Percentiles rank a stretch among this genome's conserved stretches.
Evolutionary conservation across 2,113 vertebrate genomes (phyloP).

Genomic region (Pampusana beccarii): DNA sequence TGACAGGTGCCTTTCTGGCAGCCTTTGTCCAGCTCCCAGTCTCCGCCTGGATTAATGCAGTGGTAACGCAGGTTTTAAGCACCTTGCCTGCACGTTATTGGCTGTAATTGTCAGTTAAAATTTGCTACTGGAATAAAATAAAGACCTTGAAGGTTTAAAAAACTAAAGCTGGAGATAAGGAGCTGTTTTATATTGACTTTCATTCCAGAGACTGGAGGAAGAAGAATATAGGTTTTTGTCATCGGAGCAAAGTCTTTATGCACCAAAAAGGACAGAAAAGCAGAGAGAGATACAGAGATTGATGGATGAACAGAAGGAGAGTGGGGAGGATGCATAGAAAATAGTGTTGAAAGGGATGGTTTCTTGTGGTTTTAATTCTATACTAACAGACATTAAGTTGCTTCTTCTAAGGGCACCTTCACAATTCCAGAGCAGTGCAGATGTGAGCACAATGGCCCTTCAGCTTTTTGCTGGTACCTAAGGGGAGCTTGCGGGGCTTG

Average conservation of each 20-base stretch:
- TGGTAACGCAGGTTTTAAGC: neutral
- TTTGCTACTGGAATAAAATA: constrained; percentile 34
- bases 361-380: neutral
- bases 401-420: neutral
- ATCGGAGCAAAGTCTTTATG: constrained; percentile 4
- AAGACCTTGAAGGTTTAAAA: constrained; percentile 24
- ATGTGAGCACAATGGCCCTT: neutral
- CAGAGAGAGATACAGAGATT: neutral
- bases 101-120: constrained; percentile 1
- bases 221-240: neutral
- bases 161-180: neutral
- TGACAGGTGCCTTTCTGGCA: neutral
- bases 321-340: neutral
- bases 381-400: neutral
- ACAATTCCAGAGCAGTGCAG: neutral
- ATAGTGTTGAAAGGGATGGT: neutral
- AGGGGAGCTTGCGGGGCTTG: neutral
- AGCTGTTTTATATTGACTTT: constrained; percentile 41
- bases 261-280: neutral
- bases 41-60: neutral
- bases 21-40: neutral
- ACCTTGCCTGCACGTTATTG: neutral
- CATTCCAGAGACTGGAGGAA: constrained; percentile 30
- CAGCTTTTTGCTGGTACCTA: neutral
- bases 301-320: neutral